Evolutionary conservation across 2,888 invertebrate genomes (phyloP).

Genomic region (Zeuzera pyrina): DNA sequence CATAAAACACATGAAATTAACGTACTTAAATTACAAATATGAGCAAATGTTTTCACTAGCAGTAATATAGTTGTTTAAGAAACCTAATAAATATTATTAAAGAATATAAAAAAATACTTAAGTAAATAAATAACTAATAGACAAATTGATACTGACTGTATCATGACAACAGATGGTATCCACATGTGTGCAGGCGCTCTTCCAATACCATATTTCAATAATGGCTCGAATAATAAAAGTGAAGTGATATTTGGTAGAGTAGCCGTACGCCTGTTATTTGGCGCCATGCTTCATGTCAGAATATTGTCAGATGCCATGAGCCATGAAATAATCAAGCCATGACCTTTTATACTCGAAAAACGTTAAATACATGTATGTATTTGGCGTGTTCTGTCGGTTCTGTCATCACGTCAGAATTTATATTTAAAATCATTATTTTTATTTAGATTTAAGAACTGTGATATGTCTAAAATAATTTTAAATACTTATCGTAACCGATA

Average conservation of each 20-base stretch:
- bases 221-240: conserved; percentile 22
- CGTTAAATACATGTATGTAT: not conserved
- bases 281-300: conserved; percentile 9
- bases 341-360: too few relatives aligned
- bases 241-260: conserved; percentile 13
- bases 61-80: not conserved
- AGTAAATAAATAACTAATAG: conserved; percentile 12
- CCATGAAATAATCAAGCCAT: too few relatives aligned
- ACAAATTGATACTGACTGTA: conserved; percentile 28
- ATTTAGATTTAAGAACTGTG: too few relatives aligned
- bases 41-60: not conserved
- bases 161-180: conserved; percentile 34
- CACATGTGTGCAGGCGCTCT: conserved; percentile 28
- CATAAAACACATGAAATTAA: too few relatives aligned
- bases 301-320: too few relatives aligned
- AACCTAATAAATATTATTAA: not conserved
- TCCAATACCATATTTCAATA: conserved; percentile 24
- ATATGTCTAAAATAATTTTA: too few relatives aligned
- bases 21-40: not conserved
- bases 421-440: too few relatives aligned
- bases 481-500: too few relatives aligned
- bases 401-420: too few relatives aligned
- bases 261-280: conserved; percentile 17
- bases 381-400: too few relatives aligned
- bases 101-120: not conserved